phyloP scores from a whole-genome alignment of 2,888 invertebrate genomes.

The Netelia inedita region DNA sequence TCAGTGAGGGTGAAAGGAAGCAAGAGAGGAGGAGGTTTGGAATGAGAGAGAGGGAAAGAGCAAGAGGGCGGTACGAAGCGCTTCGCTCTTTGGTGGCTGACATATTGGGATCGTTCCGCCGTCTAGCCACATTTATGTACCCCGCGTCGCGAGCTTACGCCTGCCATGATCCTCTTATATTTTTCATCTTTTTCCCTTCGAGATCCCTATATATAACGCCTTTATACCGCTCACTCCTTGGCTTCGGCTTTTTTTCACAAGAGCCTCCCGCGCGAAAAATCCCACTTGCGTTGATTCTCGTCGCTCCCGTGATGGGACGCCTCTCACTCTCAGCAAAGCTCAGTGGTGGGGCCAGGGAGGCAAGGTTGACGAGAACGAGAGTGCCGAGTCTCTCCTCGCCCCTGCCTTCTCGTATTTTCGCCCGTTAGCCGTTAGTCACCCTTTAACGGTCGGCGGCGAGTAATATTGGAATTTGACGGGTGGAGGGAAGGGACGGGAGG shows the following conservation, averaged over 20 bases:
- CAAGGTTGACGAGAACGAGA: neutral
- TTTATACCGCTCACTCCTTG: neutral
- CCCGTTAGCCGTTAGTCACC: neutral
- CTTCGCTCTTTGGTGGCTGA: constrained; percentile 74
- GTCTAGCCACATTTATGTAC: constrained; percentile 81
- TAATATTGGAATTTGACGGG: constrained; percentile 37
- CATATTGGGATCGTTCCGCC: constrained; percentile 82
- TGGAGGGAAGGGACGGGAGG: too few relatives aligned
- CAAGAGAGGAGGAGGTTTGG: neutral
- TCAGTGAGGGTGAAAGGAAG: neutral
- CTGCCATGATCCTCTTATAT: constrained; percentile 71
- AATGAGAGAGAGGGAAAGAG: constrained; percentile 15
- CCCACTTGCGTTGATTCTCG: constrained; percentile 51
- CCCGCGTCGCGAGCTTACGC: constrained; percentile 72
- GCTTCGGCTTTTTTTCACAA: constrained; percentile 51
- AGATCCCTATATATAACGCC: constrained; percentile 3
- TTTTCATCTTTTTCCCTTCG: constrained; percentile 47
- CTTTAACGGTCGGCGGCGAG: constrained; percentile 7
- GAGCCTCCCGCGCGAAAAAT: constrained; percentile 12
- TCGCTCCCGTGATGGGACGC: constrained; percentile 18
- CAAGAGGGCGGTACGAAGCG: neutral
- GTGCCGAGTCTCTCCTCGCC: constrained; percentile 6
- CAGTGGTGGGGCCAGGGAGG: neutral
- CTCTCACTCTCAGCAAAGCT: neutral
- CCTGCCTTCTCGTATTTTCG: constrained; percentile 22